These are phyloP conservation scores for Torymus auratus DNA, from an alignment of 2,888 invertebrate genomes.

Conservation along the genomic window DNA sequence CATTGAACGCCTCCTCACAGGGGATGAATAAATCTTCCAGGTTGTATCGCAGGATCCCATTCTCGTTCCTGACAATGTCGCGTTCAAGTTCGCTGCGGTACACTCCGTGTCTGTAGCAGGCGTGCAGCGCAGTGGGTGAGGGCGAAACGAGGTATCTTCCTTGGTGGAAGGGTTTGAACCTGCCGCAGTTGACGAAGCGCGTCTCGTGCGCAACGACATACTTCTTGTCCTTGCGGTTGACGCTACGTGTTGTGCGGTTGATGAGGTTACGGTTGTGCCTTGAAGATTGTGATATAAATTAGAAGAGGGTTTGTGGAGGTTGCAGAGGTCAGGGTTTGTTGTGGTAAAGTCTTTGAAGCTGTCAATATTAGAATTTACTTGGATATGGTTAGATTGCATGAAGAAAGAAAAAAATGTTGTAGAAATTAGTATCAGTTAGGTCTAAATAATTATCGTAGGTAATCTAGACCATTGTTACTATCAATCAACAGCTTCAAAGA, in stretches of 20 bases:
- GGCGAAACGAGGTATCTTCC: slow-evolving; percentile 28
- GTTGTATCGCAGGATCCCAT: slow-evolving; percentile 8
- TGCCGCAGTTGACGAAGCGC: slow-evolving; percentile 33
- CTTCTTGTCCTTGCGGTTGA: slow-evolving; percentile 1
- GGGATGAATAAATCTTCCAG: slow-evolving; percentile 20
- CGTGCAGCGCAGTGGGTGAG: neutral
- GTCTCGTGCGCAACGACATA: slow-evolving; percentile 9
- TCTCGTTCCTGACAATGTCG: neutral
- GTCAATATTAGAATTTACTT: neutral
- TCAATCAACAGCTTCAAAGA: too few species aligned
- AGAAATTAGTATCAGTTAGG: too few species aligned
- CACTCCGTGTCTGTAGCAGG: slow-evolving; percentile 31
- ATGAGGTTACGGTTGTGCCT: too few species aligned
- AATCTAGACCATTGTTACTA: too few species aligned
- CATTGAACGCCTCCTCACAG: slow-evolving; percentile 30
- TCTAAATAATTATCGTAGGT: too few species aligned
- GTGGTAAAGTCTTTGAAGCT: neutral
- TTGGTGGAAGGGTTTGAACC: slow-evolving; percentile 10
- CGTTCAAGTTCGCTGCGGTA: neutral
- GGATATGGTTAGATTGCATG: too few species aligned
- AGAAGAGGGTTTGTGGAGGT: too few species aligned
- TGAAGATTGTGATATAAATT: too few species aligned
- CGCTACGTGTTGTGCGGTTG: neutral
- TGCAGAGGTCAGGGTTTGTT: neutral
- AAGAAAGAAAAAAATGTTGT: too few species aligned